Evolutionary conservation across 2,113 vertebrate genomes (phyloP), one percentile per base, ranked within the genome.

Genomic region (Strix aluco): DNA sequence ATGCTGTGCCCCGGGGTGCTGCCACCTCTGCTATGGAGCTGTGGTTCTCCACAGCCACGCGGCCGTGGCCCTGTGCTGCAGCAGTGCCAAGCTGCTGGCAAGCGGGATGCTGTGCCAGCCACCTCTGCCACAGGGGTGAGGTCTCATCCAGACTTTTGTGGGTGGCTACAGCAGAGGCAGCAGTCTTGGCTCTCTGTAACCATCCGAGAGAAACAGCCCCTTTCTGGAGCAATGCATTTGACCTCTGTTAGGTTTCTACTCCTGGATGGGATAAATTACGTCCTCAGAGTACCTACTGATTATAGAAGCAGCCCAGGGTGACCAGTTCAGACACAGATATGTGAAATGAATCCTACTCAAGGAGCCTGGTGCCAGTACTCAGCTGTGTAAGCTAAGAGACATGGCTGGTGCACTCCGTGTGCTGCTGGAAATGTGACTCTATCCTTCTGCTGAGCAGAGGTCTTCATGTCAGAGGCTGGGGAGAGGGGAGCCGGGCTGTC

Each of bases 31-130:
- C 32, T 65, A 16, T 12, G 30, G 51, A 66, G 74, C 46, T 74
- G 47, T 2, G 4, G 46, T 5, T 62, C 49, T 52, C 30, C 30
- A 40, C 0, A 2, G 40, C 30, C 58, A 5, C 0, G 0, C 1
- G 13, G 18, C n/a, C 6, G 0, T 6, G 16, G 67, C 13, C 20
- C 36, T 0, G 0, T 26, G 44, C 4, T 20, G 63, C 30, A 27
- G 34, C 29, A 40, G 40, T 7, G 36, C 36, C 42, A 7, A 66
- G 73, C 40, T 11, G 2, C 36, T 2, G 1, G 54, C 66, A 29
- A 0, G 2, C 0, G 5, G 49, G 47, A 32, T 30, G 27, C 65
- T 44, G 27, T 54, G n/a, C 18, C 69, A 44, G 59, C 13, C 59
- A 38, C n/a, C 54, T 78, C 42, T 65, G 73, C 47, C 47, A 30